These are phyloP conservation scores for Augochlora pura DNA, from an alignment of 1,140 invertebrate genomes.

Conservation along the genomic window DNA sequence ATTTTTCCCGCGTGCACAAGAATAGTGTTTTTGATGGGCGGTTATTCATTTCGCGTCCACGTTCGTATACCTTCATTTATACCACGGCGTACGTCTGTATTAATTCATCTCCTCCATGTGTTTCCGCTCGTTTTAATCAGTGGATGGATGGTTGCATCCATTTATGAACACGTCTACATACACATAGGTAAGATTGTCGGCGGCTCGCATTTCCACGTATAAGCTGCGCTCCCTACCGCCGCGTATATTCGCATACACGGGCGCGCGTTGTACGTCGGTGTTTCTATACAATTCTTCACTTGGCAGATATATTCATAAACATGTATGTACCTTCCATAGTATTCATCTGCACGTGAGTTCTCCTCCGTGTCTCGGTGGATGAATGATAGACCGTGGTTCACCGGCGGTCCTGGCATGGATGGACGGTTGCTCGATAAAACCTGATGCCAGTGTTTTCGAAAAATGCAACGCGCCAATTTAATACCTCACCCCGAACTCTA, in stretches of 20 bases:
- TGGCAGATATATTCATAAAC: constrained; percentile 27
- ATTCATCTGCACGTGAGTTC: constrained; percentile 25
- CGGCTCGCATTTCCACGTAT: background rate
- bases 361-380: constrained; percentile 4
- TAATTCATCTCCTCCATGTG: constrained; percentile 32
- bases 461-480: background rate
- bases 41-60: background rate
- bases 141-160: constrained; percentile 42
- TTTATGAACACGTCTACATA: constrained; percentile 26
- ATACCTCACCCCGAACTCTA: too few species aligned
- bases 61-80: background rate
- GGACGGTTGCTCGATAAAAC: background rate
- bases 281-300: constrained; percentile 12
- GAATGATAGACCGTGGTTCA: constrained; percentile 22
- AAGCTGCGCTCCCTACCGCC: background rate
- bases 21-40: constrained; percentile 30
- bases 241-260: background rate
- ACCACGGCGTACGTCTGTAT: background rate
- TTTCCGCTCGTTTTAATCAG: constrained; percentile 43
- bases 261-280: background rate
- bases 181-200: background rate
- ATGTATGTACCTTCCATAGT: background rate
- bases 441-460: background rate
- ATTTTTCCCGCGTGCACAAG: constrained; percentile 8
- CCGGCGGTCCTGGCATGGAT: background rate